A percentile compares a stretch with the other conserved stretches of the same genome.
Evolutionary conservation across 2,888 invertebrate genomes (phyloP).

Genomic region (Allolobophora icterica): DNA sequence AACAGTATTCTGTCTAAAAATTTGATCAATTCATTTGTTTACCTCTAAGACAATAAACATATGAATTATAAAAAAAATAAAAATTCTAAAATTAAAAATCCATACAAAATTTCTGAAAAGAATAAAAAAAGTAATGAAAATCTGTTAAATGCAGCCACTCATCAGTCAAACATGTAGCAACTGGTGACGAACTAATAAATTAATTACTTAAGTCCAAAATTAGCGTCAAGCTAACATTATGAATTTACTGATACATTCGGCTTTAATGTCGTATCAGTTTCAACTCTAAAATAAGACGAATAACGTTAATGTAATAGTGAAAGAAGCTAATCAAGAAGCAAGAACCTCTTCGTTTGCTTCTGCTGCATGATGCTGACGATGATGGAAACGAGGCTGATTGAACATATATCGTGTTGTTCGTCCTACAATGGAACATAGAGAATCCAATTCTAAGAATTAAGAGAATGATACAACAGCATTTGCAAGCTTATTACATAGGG

Average conservation of each 20-base stretch:
- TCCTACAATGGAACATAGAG: background rate
- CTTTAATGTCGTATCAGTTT: background rate
- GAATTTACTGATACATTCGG: too few relatives aligned
- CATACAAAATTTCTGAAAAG: too few relatives aligned
- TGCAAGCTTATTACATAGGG: background rate
- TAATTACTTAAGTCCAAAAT: too few relatives aligned
- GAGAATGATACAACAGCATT: background rate
- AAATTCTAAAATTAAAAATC: too few relatives aligned
- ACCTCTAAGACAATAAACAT: too few relatives aligned
- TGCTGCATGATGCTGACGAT: background rate
- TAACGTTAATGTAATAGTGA: background rate
- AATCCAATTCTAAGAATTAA: background rate
- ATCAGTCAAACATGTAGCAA: too few relatives aligned
- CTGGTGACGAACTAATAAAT: too few relatives aligned
- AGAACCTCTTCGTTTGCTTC: slow-evolving; percentile 25
- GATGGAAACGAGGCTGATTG: background rate
- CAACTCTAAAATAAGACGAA: background rate
- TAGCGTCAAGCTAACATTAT: background rate
- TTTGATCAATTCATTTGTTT: too few relatives aligned
- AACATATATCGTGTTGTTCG: background rate
- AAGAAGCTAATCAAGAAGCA: background rate
- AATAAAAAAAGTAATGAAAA: too few relatives aligned
- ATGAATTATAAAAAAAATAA: too few relatives aligned
- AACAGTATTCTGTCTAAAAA: too few relatives aligned
- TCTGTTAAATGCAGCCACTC: too few relatives aligned